These are phyloP conservation scores for Lucinisca nassula DNA, from an alignment of 2,888 invertebrate species.

Conservation along the genomic window DNA sequence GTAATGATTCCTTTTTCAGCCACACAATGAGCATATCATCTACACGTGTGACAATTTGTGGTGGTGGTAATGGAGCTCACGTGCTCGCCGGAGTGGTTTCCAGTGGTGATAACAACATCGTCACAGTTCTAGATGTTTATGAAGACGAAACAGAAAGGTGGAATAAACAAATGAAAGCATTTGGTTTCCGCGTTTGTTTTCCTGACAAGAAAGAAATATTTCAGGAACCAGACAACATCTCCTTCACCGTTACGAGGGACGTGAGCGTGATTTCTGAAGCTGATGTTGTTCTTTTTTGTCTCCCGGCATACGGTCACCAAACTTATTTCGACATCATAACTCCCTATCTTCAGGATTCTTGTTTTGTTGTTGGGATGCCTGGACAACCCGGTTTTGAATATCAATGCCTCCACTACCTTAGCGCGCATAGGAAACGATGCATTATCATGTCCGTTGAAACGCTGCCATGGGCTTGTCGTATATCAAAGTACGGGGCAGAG, in stretches of 20 bases:
- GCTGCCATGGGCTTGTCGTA: slow-evolving; percentile 76
- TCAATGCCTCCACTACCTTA: slow-evolving; percentile 66
- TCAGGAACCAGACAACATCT: slow-evolving; percentile 46
- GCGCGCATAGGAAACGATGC: slow-evolving; percentile 48
- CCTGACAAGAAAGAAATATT: slow-evolving; percentile 29
- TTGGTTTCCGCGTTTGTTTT: slow-evolving; percentile 48
- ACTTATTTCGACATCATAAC: slow-evolving; percentile 68
- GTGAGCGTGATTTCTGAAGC: slow-evolving; percentile 58
- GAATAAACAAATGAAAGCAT: slow-evolving; percentile 54
- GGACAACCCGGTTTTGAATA: slow-evolving; percentile 78
- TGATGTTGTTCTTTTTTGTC: slow-evolving; percentile 72
- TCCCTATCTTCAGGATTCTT: slow-evolving; percentile 64
- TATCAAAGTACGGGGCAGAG: slow-evolving; percentile 66
- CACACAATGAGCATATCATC: neutral
- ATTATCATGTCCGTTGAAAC: slow-evolving; percentile 73
- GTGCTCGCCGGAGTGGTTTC: slow-evolving; percentile 72
- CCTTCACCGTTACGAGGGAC: slow-evolving; percentile 72
- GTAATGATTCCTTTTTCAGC: no score
- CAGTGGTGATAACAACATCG: slow-evolving; percentile 57
- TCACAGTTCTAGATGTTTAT: slow-evolving; percentile 69
- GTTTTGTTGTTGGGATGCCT: slow-evolving; percentile 73
- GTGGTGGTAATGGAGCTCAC: slow-evolving; percentile 78
- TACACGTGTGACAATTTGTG: slow-evolving; percentile 57
- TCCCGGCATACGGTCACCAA: slow-evolving; percentile 76
- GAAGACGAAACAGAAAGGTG: slow-evolving; percentile 74